Conservation (phyloP, 1,140 invertebrate genomes). For the Pseudachorutes palmiensis region DNA sequence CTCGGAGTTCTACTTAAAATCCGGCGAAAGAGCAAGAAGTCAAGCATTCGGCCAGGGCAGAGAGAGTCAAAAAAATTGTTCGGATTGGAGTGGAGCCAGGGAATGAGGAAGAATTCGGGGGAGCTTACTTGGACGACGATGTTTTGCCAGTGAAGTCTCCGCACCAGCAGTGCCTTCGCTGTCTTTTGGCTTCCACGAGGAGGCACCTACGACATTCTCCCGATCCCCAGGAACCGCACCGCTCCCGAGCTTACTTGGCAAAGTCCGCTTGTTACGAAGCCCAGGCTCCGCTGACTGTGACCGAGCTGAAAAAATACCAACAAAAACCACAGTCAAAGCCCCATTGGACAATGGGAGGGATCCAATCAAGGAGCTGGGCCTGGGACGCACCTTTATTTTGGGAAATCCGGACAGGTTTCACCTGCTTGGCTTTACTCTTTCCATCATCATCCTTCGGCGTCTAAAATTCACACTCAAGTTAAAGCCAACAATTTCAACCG, state of each 20-base stretch:
- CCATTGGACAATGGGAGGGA: no score
- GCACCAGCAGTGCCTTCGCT: slow-evolving; percentile 53
- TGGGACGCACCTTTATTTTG: slow-evolving; percentile 23
- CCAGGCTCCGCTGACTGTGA: slow-evolving; percentile 61
- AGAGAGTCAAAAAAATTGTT: neutral
- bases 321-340: slow-evolving; percentile 1
- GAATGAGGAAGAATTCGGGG: no score
- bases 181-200: slow-evolving; percentile 58
- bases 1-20: no score
- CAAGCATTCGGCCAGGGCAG: no score
- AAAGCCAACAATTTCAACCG: neutral
- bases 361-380: no score
- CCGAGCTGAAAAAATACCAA: slow-evolving; percentile 45
- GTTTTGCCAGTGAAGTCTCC: slow-evolving; percentile 38
- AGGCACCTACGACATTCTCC: slow-evolving; percentile 46
- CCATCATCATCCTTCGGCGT: neutral
- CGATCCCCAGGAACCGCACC: no score
- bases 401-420: neutral
- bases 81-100: neutral
- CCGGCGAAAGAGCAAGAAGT: no score
- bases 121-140: slow-evolving; percentile 7
- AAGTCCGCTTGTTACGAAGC: slow-evolving; percentile 42
- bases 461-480: neutral
- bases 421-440: neutral
- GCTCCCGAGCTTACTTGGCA: neutral